These are phyloP conservation scores for Sphaerodactylus townsendi DNA, from an alignment of 2,113 vertebrate genomes.

Conservation along the genomic window DNA sequence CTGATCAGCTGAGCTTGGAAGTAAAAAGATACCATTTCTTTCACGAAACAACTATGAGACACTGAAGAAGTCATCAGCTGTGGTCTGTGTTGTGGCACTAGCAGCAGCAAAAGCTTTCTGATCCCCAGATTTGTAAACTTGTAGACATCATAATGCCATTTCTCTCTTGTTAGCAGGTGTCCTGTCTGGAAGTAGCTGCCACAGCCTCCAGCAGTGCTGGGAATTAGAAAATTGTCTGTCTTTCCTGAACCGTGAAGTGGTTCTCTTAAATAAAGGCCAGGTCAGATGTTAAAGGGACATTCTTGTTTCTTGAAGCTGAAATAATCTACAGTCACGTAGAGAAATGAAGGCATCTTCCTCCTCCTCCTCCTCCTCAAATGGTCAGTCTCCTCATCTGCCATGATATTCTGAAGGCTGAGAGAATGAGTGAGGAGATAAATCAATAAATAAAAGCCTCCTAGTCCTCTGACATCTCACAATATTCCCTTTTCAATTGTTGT, in stretches of 20 bases:
- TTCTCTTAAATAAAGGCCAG: slow-evolving; percentile 77
- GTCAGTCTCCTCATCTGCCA: slow-evolving; percentile 69
- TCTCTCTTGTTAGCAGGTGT: slow-evolving; percentile 76
- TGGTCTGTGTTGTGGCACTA: slow-evolving; percentile 61
- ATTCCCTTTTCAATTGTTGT: slow-evolving; percentile 27
- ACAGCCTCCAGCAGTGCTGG: slow-evolving; percentile 73
- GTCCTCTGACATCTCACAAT: not conserved
- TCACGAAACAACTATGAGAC: slow-evolving; percentile 41
- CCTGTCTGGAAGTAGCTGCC: slow-evolving; percentile 75
- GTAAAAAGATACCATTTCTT: slow-evolving; percentile 64
- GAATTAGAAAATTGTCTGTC: slow-evolving; percentile 78
- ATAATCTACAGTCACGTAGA: slow-evolving; percentile 71
- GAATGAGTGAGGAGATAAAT: slow-evolving; percentile 14
- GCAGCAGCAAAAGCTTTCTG: slow-evolving; percentile 73
- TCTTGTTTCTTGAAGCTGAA: slow-evolving; percentile 75
- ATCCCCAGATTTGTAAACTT: slow-evolving; percentile 77
- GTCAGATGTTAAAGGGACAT: slow-evolving; percentile 78
- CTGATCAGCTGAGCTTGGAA: slow-evolving; percentile 54
- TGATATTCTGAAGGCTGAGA: slow-evolving; percentile 36
- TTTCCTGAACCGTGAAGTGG: slow-evolving; percentile 77
- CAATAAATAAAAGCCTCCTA: slow-evolving; percentile 14
- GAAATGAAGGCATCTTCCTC: slow-evolving; percentile 71
- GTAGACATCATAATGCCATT: slow-evolving; percentile 76
- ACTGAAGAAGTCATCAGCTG: slow-evolving; percentile 64
- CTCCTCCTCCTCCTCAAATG: slow-evolving; percentile 63